Conservation (phyloP, 2,113 vertebrate genomes). For the Prolemur simus region DNA sequence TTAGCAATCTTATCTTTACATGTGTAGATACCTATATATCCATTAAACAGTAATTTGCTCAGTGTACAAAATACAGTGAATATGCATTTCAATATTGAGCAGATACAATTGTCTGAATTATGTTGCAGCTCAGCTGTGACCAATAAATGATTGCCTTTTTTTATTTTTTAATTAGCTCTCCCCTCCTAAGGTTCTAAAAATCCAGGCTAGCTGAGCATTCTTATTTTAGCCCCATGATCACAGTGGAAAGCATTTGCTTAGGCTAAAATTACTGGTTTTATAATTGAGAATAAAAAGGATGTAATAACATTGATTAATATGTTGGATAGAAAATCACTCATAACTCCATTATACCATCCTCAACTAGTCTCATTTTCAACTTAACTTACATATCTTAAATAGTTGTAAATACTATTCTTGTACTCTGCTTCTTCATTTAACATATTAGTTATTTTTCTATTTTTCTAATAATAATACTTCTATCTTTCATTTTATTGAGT, state of each 20-base stretch:
- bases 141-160: background rate
- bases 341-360: background rate
- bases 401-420: background rate
- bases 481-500: background rate
- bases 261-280: background rate
- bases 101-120: background rate
- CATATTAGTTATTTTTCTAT: background rate
- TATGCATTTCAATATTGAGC: background rate
- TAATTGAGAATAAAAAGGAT: conserved; percentile 20
- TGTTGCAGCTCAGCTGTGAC: background rate
- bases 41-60: background rate
- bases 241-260: background rate
- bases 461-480: background rate
- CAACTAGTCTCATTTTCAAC: background rate
- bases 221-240: background rate
- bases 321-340: background rate
- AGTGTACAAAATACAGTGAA: background rate
- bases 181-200: conserved; percentile 5
- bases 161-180: background rate
- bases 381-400: background rate
- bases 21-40: background rate
- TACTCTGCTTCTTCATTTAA: background rate
- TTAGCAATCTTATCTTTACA: background rate
- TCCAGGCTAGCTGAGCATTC: background rate
- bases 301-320: background rate